Conservation (phyloP, 2,113 vertebrate species). For the Phoenicopterus ruber region DNA sequence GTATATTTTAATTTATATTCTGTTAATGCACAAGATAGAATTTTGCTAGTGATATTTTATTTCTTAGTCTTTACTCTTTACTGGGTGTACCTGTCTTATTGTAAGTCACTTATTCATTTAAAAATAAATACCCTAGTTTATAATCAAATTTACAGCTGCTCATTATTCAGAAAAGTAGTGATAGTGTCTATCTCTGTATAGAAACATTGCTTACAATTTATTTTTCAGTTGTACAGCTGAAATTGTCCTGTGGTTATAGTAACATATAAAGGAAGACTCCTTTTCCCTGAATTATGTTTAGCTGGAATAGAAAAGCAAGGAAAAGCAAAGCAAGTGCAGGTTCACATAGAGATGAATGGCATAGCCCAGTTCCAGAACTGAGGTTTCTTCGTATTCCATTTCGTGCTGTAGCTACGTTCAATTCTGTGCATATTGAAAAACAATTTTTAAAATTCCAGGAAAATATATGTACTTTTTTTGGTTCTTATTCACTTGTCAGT, state of each 20-base stretch:
- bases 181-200: background rate
- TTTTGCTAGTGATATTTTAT: background rate
- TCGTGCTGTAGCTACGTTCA: background rate
- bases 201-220: background rate
- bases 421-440: background rate
- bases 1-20: background rate
- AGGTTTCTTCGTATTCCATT: background rate
- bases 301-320: background rate
- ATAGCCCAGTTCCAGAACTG: background rate
- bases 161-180: background rate
- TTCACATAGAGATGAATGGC: background rate
- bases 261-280: background rate
- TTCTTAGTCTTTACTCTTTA: background rate
- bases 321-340: background rate
- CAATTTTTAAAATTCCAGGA: background rate
- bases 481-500: background rate
- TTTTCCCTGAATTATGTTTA: background rate
- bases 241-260: background rate
- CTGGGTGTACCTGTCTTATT: background rate
- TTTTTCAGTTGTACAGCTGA: background rate
- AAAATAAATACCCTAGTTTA: background rate
- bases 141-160: background rate
- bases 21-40: background rate
- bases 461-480: background rate
- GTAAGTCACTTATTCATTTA: background rate